Conservation (phyloP, 2,888 invertebrate species). For the Cryptops parisi region DNA sequence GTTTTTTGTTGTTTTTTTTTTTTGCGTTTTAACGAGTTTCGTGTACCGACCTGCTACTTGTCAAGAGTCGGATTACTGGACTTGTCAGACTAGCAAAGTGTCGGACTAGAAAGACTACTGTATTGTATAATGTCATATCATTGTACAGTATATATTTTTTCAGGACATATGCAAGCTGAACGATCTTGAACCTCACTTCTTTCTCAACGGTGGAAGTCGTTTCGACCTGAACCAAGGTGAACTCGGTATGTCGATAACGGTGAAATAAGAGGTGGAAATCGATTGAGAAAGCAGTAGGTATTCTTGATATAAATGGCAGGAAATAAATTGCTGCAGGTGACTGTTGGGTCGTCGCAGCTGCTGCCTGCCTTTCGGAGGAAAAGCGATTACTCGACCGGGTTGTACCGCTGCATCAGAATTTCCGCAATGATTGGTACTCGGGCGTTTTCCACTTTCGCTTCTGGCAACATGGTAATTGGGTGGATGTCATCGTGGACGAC, state of each 20-base stretch:
- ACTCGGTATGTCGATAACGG: conserved; percentile 44
- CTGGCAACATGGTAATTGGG: conserved; percentile 90
- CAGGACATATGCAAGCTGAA: conserved; percentile 4
- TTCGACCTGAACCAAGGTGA: conserved; percentile 98
- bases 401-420: conserved; percentile 89
- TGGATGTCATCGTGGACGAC: conserved; percentile 86
- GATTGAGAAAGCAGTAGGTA: not conserved
- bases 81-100: too few species aligned
- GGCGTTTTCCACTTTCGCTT: conserved; percentile 90
- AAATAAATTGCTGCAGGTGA: conserved; percentile 44
- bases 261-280: too few species aligned
- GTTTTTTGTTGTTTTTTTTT: too few species aligned
- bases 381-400: conserved; percentile 81
- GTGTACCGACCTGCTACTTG: too few species aligned
- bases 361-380: conserved; percentile 82
- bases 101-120: too few species aligned
- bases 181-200: conserved; percentile 60
- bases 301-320: not conserved
- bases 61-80: too few species aligned
- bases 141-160: too few species aligned
- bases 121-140: too few species aligned
- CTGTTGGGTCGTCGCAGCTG: conserved; percentile 91
- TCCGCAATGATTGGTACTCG: conserved; percentile 71
- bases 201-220: conserved; percentile 86
- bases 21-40: too few species aligned